phyloP scores from a whole-genome alignment of 2,888 invertebrate species.

The Leucoma salicis region DNA sequence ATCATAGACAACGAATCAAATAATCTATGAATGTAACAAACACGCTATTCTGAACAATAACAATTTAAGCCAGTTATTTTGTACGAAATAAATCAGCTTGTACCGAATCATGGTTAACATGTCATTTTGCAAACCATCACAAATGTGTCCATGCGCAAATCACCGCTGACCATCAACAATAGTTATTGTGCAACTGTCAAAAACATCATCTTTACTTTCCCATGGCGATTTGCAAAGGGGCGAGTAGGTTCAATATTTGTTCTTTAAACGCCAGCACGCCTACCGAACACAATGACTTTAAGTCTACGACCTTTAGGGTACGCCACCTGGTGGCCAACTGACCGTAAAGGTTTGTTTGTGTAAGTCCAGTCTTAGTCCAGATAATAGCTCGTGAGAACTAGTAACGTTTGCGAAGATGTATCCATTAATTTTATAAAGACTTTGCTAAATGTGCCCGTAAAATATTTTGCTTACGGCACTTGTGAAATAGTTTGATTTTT shows the following conservation, averaged over 20 bases:
- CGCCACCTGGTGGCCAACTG: constrained; percentile 71
- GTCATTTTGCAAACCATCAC: constrained; percentile 13
- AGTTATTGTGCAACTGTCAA: constrained; percentile 62
- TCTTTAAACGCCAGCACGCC: constrained; percentile 68
- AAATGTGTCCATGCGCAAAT: constrained; percentile 53
- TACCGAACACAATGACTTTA: constrained; percentile 58
- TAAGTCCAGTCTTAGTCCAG: constrained; percentile 60
- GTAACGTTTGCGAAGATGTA: constrained; percentile 42
- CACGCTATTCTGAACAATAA: no score
- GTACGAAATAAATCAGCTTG: no score
- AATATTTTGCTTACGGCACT: no score
- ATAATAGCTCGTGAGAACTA: constrained; percentile 71
- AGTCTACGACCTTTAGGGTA: constrained; percentile 66
- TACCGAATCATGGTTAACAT: no score
- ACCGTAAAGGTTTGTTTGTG: constrained; percentile 71
- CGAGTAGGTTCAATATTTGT: constrained; percentile 73
- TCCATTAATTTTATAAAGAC: constrained; percentile 3
- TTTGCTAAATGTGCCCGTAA: no score
- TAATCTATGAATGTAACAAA: no score
- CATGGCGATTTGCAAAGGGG: constrained; percentile 48
- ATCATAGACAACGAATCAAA: no score
- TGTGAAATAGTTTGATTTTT: no score
- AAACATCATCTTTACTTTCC: constrained; percentile 68
- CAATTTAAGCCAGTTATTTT: not conserved
- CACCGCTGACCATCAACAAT: constrained; percentile 62